Conservation (phyloP, 2,797 vertebrate species). For the Pipistrellus pygmaeus region DNA sequence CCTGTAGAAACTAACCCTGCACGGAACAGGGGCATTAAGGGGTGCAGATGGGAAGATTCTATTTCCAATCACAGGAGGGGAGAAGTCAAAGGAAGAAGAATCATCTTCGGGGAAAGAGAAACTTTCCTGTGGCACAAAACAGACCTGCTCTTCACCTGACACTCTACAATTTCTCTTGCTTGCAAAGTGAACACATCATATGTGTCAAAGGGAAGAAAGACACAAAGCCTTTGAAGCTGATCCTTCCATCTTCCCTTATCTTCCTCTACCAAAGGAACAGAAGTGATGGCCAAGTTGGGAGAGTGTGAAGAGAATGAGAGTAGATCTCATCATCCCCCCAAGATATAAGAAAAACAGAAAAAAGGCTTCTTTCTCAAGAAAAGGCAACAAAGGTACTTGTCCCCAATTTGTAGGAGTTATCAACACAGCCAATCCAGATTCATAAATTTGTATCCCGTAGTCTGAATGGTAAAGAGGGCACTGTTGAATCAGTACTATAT, state of each 20-base stretch:
- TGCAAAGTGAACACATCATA: not conserved
- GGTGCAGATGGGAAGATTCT: not conserved
- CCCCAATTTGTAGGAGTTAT: not conserved
- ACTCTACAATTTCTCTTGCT: not conserved
- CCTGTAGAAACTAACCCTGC: not conserved
- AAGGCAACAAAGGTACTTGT: not conserved
- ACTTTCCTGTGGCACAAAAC: not conserved
- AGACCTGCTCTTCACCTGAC: not conserved
- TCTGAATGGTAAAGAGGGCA: not conserved
- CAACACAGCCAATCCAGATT: not conserved
- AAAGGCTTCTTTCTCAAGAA: not conserved
- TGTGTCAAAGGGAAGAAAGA: not conserved
- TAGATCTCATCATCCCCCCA: rapidly evolving
- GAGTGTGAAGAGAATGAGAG: not conserved
- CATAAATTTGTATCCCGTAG: not conserved
- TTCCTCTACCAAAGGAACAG: not conserved
- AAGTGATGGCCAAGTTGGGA: not conserved
- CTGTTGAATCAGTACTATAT: not conserved
- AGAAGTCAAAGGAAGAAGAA: not conserved
- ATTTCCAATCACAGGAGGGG: not conserved
- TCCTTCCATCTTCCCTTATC: not conserved
- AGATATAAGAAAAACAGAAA: not conserved
- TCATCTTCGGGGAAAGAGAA: not conserved
- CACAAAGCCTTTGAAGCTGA: not conserved
- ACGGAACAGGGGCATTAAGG: not conserved